A percentile compares a stretch with the other conserved stretches of the same genome.
These are phyloP conservation scores for Gallinago media DNA, from an alignment of 2,113 vertebrate species.

Conservation along the genomic window DNA sequence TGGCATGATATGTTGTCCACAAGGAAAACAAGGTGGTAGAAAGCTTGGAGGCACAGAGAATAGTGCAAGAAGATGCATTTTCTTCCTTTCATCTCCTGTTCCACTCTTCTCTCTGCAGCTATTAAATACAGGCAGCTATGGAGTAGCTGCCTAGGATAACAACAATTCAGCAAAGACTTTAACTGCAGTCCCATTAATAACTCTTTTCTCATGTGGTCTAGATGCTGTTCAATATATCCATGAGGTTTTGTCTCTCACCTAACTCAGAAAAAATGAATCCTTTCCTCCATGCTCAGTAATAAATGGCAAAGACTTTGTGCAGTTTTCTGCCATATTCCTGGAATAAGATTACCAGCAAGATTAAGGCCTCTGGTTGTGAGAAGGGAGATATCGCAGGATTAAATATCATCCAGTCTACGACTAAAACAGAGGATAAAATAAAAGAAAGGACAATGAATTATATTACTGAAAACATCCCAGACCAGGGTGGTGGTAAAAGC, in stretches of 20 bases:
- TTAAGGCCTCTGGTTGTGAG: conserved; percentile 30
- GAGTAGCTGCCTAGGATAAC: background rate
- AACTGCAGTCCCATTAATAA: background rate
- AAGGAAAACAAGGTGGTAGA: background rate
- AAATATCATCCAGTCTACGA: background rate
- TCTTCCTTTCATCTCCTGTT: background rate
- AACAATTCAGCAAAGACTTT: background rate
- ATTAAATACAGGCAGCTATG: background rate
- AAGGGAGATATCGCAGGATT: conserved; percentile 22
- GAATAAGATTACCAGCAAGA: conserved; percentile 46
- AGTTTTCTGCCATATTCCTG: background rate
- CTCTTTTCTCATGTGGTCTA: background rate
- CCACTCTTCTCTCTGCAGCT: background rate
- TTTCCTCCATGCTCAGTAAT: background rate
- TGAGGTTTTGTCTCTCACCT: background rate
- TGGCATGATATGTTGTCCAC: background rate
- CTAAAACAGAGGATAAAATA: background rate
- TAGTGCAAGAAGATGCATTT: background rate
- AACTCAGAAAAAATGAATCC: background rate
- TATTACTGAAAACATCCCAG: conserved; percentile 4
- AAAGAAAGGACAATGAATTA: background rate
- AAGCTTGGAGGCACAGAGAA: background rate
- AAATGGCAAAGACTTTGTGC: background rate
- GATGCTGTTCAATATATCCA: background rate
- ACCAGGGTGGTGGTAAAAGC: background rate